These are phyloP conservation scores for Caenorhabditis sp. DNA, from an alignment of 2,888 invertebrate genomes.

Conservation along the genomic window DNA sequence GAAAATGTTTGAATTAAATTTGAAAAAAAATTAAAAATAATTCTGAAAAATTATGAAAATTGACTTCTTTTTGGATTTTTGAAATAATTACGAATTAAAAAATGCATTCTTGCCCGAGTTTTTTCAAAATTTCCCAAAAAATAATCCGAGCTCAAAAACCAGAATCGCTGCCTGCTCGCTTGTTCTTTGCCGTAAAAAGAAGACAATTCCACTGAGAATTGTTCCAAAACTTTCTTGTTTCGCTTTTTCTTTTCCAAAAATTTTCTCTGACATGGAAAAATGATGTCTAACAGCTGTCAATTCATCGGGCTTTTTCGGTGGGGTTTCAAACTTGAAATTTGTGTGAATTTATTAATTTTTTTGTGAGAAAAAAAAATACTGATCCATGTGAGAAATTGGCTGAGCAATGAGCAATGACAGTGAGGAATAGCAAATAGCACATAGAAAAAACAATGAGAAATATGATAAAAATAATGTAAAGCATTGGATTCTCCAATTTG, in stretches of 20 bases:
- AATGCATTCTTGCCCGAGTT: no score
- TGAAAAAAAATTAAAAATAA: background rate
- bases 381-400: no score
- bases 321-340: background rate
- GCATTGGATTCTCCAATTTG: no score
- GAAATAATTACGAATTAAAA: background rate
- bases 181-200: background rate
- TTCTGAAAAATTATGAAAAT: background rate
- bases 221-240: no score
- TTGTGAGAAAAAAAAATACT: no score
- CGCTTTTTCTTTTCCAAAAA: no score
- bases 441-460: background rate
- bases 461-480: conserved; percentile 1
- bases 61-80: background rate
- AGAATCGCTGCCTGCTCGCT: background rate
- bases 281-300: conserved; percentile 17
- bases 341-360: no score
- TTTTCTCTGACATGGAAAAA: background rate
- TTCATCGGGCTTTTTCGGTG: background rate
- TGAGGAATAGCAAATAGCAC: no score
- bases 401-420: no score
- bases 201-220: background rate
- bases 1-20: no score
- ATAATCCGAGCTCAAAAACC: background rate
- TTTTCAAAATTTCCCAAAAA: background rate